phyloP scores from a whole-genome alignment of 2,797 vertebrate species.

The Basileuterus tristriatus region DNA sequence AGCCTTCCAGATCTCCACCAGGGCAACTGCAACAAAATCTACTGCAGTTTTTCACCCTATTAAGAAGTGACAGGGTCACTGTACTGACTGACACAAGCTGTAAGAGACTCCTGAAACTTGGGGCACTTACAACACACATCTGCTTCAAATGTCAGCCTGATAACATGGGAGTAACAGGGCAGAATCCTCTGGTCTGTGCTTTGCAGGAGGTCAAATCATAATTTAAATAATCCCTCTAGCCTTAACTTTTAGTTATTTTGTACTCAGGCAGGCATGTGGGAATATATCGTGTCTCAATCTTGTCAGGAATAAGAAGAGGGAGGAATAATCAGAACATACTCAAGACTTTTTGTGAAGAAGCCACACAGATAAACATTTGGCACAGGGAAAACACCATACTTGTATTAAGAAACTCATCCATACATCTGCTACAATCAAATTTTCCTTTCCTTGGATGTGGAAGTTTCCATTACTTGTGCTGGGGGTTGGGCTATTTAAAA shows the following conservation, averaged over 20 bases:
- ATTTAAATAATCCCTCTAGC: conserved; percentile 18
- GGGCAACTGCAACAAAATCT: not conserved
- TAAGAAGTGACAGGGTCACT: not conserved
- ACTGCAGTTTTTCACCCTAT: not conserved
- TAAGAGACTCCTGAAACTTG: not conserved
- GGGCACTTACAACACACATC: not conserved
- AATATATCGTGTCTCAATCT: not conserved
- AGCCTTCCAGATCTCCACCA: not conserved
- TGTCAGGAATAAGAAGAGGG: not conserved
- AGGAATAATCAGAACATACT: conserved; percentile 35
- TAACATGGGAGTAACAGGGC: not conserved
- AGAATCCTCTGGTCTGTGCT: not conserved
- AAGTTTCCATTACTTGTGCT: not conserved
- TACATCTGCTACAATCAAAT: not conserved
- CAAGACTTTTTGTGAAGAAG: conserved; percentile 16
- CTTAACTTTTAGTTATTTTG: not conserved
- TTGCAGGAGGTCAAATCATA: not conserved
- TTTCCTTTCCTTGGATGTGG: not conserved
- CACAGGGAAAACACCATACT: conserved; percentile 1
- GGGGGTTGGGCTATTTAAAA: not conserved
- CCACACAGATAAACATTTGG: conserved; percentile 29
- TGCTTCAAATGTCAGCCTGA: not conserved
- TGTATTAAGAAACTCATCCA: not conserved
- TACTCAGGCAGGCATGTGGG: not conserved
- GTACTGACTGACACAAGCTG: not conserved